Evolutionary conservation across 1,140 invertebrate genomes (phyloP).

Genomic region (Dreissena polymorpha): DNA sequence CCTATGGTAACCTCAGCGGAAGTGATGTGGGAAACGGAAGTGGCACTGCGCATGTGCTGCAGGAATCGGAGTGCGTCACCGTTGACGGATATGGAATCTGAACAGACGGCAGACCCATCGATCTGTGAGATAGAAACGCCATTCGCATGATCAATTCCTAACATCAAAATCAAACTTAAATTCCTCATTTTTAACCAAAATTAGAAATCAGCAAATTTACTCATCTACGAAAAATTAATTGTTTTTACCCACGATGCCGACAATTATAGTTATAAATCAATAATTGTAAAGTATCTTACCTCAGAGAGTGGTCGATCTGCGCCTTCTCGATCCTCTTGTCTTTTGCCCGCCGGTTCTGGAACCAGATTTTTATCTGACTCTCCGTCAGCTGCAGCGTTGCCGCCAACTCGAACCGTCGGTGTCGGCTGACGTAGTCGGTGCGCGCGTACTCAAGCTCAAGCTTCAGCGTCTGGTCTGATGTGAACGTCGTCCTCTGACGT

Average conservation of each 20-base stretch:
- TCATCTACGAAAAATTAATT: not conserved
- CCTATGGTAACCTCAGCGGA: not conserved
- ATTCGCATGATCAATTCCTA: not conserved
- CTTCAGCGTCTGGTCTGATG: conserved; percentile 93
- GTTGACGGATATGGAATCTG: not conserved
- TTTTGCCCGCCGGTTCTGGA: conserved; percentile 96
- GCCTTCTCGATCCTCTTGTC: conserved; percentile 98
- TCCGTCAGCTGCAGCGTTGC: conserved; percentile 91
- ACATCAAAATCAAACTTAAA: not conserved
- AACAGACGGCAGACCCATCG: conserved; percentile 12
- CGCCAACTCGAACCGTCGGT: conserved; percentile 90
- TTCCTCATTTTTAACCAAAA: not conserved
- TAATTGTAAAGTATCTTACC: conserved; percentile 82
- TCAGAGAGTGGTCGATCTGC: conserved; percentile 95
- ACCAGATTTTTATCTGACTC: conserved; percentile 86
- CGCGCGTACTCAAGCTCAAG: conserved; percentile 94
- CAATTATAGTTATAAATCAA: not conserved
- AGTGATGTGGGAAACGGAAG: conserved; percentile 32
- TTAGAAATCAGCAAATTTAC: not conserved
- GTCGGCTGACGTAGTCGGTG: conserved; percentile 94
- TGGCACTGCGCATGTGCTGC: conserved; percentile 28
- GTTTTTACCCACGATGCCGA: not conserved
- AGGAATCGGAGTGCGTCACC: not conserved
- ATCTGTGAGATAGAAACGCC: conserved; percentile 12
- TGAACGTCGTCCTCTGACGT: conserved; percentile 96